Evolutionary conservation across 2,888 invertebrate genomes (phyloP).

Genomic region (Epinotia demarniana): DNA sequence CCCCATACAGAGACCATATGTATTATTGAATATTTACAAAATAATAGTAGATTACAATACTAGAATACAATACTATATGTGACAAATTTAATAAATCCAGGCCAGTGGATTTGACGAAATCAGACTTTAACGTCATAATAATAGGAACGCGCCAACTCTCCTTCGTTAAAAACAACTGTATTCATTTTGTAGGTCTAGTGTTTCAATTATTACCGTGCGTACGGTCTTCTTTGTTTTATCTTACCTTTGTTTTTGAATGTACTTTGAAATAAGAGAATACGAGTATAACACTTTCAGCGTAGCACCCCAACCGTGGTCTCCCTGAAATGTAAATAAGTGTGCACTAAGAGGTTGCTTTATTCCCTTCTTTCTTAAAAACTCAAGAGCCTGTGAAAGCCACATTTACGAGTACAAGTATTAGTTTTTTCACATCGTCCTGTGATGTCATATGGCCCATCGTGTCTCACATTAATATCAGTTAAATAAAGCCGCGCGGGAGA

Average conservation of each 20-base stretch:
- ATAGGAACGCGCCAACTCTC: too few relatives aligned
- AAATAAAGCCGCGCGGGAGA: neutral
- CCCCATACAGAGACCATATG: too few relatives aligned
- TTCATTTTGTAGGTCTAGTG: neutral
- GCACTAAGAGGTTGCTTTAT: neutral
- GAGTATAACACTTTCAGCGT: neutral
- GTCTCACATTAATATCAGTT: slow-evolving; percentile 22
- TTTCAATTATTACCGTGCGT: neutral
- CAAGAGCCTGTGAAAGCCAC: neutral
- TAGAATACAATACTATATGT: too few relatives aligned
- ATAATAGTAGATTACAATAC: too few relatives aligned
- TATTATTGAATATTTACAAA: too few relatives aligned
- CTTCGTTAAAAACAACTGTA: neutral
- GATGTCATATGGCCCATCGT: neutral
- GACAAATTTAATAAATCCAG: too few relatives aligned
- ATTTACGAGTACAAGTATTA: neutral
- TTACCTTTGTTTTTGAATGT: neutral
- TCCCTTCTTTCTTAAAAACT: neutral
- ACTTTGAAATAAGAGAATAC: neutral
- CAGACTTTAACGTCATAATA: too few relatives aligned
- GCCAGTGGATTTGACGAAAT: too few relatives aligned
- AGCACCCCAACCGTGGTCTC: neutral
- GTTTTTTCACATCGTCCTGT: neutral
- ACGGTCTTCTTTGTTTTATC: neutral
- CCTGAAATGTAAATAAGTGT: neutral